Base-by-base conservation (phyloP, 2,797 vertebrate species). In the Nannoperca australis region DNA sequence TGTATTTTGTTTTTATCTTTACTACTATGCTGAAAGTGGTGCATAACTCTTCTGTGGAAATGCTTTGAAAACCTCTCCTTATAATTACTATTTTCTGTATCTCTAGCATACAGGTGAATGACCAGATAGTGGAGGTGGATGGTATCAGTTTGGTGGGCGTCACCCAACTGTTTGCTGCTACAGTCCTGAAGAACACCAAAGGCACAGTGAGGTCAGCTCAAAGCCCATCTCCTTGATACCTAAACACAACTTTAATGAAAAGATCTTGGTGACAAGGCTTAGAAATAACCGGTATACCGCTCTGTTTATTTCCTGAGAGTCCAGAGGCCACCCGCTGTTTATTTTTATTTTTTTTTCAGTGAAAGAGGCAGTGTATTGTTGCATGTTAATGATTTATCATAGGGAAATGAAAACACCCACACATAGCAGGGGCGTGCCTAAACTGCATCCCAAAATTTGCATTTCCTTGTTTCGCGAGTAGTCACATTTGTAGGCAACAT, bases 81-180 rank as follows among this genome's bases (percentile, higher is more conserved):
- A 2, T 58, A 14, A 62, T 69, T n/a, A 17, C 20, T 24, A 5
- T 78, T 15, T 24, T 73, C 24, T 91, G 94, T 82, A 32, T 78
- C 32, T 89, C 18, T 78, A 98, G 97, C 88, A 98, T 98, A 88
- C 95, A 97, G 91, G 96, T 98, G 77, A 98, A 98, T 79, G 97
- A 98, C 93, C 97, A 98, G 93, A 98, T 98, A 77, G 97, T 98
- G 87, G 97, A 98, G 85, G 97, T 98, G 66, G 97, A 98, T 85
- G 95, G 96, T 47, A 95, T 95, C 92, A 97, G 97, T 91, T 92
- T 98, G 56, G 97, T 98, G 42, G 97, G 97, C 68, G 97, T 98
- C 83, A 97, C 97, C 1, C 97, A 97, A 63, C 95, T 97, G 62
- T 97, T 98, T 91, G 97, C 97, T 78, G 97, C 97, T 47, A 97